Evolutionary conservation across 2,797 vertebrate species (phyloP).

Genomic region (Onychomys leucogaster): DNA sequence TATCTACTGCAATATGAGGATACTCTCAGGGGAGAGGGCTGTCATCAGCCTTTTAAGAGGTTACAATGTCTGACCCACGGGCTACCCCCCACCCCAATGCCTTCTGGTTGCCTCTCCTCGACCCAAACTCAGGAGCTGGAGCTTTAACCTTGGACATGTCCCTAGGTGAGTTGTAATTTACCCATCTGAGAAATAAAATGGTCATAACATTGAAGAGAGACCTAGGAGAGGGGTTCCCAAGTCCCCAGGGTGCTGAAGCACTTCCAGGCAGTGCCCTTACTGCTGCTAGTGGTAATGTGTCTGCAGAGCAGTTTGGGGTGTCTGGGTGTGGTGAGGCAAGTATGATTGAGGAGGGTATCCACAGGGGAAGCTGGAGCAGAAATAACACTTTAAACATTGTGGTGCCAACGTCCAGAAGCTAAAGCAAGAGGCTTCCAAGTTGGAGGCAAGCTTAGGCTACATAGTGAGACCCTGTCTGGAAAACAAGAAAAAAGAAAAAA

Average conservation of each 20-base stretch:
- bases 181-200: background rate
- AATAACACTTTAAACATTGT: background rate
- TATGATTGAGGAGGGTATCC: background rate
- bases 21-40: background rate
- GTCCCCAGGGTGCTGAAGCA: rapidly evolving
- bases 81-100: rapidly evolving
- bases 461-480: background rate
- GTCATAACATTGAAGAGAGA: background rate
- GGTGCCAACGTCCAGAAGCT: background rate
- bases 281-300: background rate
- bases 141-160: too few species aligned
- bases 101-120: background rate
- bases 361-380: background rate
- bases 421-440: background rate
- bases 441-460: background rate
- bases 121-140: background rate
- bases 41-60: background rate
- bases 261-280: background rate
- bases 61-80: rapidly evolving
- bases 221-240: rapidly evolving
- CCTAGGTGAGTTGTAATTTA: background rate
- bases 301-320: background rate
- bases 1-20: rapidly evolving
- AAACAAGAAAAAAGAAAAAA: too few species aligned
- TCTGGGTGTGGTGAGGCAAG: background rate